Evolutionary conservation across 2,888 invertebrate genomes (phyloP), one percentile per base, ranked within the genome.

Genomic region (Allolobophora icterica): DNA sequence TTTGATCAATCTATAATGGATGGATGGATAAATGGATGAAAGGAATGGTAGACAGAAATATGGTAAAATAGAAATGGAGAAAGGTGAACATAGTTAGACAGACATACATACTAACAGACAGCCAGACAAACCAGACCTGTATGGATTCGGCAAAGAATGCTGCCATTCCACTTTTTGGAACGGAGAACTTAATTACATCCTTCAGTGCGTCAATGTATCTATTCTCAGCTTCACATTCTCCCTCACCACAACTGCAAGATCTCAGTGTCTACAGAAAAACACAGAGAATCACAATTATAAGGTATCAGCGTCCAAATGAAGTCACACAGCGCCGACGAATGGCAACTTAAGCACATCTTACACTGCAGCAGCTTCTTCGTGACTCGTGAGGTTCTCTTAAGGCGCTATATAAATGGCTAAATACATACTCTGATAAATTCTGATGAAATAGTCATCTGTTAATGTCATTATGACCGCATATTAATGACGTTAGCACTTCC

Each of bases 61-160:
- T n/a, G 17, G 71, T 6, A 71, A 52, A 30, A 30, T n/a, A 71
- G 30, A 71, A n/a, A 71, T 30, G 71, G n/a, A 71, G 17, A n/a
- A 13, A n/a, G 8, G n/a, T 8, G n/a, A 11, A 71, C n/a, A 11
- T 24, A 52, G 52, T 52, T 52, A 21, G 52, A 71, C 71, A 71
- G 30, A 71, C 71, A 30, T 24, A 21, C n/a, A 71, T 8, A n/a
- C 30, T 24, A 3, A 58, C 4, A 58, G 24, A 30, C n/a, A 71
- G 4, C 8, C 71, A 71, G 30, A 71, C n/a, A 21, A 35, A 45
- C 89, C 90, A 91, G 91, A 95, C 97, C 96, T 99, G 99, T 93
- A 99, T 99, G 0, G 98, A 97, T 95, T 99, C 99, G 0, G 98
- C 98, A 95, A 99, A 97, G 95, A 99, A 97, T 13, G 97, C 99